phyloP scores from a whole-genome alignment of 2,797 vertebrate species.

The Gadopsis bispinosus region DNA sequence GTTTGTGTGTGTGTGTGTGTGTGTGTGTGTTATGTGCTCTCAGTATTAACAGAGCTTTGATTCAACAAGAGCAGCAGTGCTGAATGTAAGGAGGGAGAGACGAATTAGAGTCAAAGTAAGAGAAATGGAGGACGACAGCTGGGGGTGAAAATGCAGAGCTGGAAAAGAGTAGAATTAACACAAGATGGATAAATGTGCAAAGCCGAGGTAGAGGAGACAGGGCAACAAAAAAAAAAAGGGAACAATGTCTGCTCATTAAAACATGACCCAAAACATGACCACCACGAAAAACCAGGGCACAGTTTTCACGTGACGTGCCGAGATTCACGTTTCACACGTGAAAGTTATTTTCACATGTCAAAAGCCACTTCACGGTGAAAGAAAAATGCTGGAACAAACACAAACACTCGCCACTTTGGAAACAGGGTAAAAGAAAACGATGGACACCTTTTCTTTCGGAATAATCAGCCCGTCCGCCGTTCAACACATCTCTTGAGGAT shows the following conservation, averaged over 20 bases:
- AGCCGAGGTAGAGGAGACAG: background rate
- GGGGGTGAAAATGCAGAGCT: conserved; percentile 8
- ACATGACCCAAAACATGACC: background rate
- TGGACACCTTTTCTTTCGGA: background rate
- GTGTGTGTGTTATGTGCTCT: background rate
- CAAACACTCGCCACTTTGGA: background rate
- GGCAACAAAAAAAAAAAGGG: background rate
- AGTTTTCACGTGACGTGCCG: background rate
- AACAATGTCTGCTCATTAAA: background rate
- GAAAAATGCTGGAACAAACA: too few species aligned
- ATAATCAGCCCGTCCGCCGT: background rate
- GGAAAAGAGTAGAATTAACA: conserved; percentile 25
- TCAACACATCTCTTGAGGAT: background rate
- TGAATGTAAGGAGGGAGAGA: conserved; percentile 16
- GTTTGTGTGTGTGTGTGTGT: conserved; percentile 2
- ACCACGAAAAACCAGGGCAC: background rate
- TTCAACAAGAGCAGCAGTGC: conserved; percentile 38
- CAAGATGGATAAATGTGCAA: conserved; percentile 10
- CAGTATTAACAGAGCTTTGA: conserved; percentile 34
- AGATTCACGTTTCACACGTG: background rate
- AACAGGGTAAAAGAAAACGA: background rate
- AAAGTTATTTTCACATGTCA: too few species aligned
- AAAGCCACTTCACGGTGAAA: too few species aligned
- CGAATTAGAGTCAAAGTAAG: conserved; percentile 47
- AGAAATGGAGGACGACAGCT: conserved; percentile 28